Evolutionary conservation across 2,113 vertebrate species (phyloP), one percentile per base, ranked within the genome.

Genomic region (Triplophysa siluroides): DNA sequence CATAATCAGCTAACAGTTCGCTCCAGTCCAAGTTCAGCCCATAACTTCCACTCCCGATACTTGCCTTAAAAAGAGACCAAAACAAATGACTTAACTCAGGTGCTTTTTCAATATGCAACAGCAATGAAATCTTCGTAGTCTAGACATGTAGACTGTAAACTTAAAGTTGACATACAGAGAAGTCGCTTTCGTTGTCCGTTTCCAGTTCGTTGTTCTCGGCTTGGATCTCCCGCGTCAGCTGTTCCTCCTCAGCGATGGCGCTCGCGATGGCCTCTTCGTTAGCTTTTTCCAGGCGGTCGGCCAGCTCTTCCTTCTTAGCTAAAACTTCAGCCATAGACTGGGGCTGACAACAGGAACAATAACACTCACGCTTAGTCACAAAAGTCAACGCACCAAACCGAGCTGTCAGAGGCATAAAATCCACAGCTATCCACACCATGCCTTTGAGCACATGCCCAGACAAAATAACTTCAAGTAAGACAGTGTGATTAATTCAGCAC

Each of bases 241-340:
- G 98, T 50, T 99, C 98, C 47, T 99, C 98, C 85, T 99, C 98
- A 9, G 98, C 98, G 70, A 99, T 99, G 61, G 98, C 98, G 69
- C 97, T 99, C 16, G 98, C 98, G 19, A 99, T 99, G 23, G 98
- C 98, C 90, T 99, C 98, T 83, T 99, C 98, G 0, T 99, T 99
- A 66, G 97, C 98, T 82, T 95, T 96, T 88, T 99, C 98, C 78
- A 99, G 89, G 0, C 97, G 95, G 86, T 99, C 97, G 1, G 98
- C 98, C 63, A 99, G 85, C 89, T 99, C 98, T 85, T 99, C 98
- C 82, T 99, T 99, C 85, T 99, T 99, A 19, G 97, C 98, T 45
- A 99, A 92, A 8, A 99, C 98, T 89, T 98, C 97, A 71, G 97
- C 98, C 95, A 99, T 99, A 66, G 97, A 98, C 92, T 99, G 89